Base-by-base conservation (phyloP, 2,888 invertebrate species). In the Rhagonycha lutea region DNA sequence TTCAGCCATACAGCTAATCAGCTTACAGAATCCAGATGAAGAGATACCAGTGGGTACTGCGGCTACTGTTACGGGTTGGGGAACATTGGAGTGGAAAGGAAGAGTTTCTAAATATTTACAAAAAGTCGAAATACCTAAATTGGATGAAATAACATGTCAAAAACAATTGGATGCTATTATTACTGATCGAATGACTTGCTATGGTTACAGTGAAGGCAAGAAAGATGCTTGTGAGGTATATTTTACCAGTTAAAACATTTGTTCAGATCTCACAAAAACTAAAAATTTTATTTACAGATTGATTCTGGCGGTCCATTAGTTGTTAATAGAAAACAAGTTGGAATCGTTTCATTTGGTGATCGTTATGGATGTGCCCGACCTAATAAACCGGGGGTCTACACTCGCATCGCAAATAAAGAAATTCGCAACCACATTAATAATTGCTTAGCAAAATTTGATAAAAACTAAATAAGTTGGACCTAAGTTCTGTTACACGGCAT, bases 221-320 rank as follows among this genome's bases (percentile, higher is more conserved):
- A 74, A 74, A 24, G 74, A 74, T 32, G 5, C 74, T 68, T 74
- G 74, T 18, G 70, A 74, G 32, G 70, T 74, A 73, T 0, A 47
- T n/a, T 7, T 47, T 47, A 5, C 9, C 28, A 10, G 4, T 10
- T 24, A 3, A 23, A 7, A n/a, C 2, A 14, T 65, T n/a, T 65
- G 12, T n/a, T n/a, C 3, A 4, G 0, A 10, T n/a, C n/a, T n/a
- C n/a, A 11, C 29, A 28, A 61, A 11, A 8, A 12, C 18, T 11
- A 18, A 14, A 12, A 11, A 0, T 24, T 32, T 9, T n/a, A n/a
- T 14, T 29, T 12, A 5, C n/a, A 73, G 73, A 69, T n/a, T n/a
- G n/a, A n/a, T n/a, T n/a, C 73, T 61, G 73, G 73, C n/a, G 69
- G 73, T 0, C 73, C 73, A 12, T 18, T 73, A 14, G 63, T 47